Base-by-base conservation (phyloP, 2,797 vertebrate species). In the Gobionotothen gibberifrons region DNA sequence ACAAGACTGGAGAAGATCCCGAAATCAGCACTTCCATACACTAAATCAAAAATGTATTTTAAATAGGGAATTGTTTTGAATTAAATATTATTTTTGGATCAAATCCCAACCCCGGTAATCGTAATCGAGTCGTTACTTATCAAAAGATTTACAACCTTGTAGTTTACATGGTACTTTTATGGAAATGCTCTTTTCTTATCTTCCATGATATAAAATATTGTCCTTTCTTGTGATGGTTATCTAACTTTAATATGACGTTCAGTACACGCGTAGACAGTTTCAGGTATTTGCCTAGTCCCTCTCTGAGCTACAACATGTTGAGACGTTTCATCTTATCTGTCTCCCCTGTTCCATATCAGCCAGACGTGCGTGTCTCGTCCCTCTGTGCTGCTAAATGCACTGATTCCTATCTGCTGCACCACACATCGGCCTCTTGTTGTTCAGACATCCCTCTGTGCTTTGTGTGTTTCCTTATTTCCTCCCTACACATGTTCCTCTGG, bases 241-340 rank as follows among this genome's bases (percentile, higher is more conserved):
- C 32, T 9, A 36, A 12, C 15, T 11, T 48, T 3, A 40, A 52
- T 22, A 22, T 68, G n/a, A 6, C 19, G 44, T 22, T 21, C 29
- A 4, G 42, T 17, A 9, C 6, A 40, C 9, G 55, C 8, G 42
- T 10, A 1, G 2, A 55, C 14, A 53, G 59, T 42, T 40, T 44
- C 5, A 43, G 10, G 19, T 49, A 14, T 44, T 54, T 39, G 12
- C 43, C 67, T 5, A 16, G n/a, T n/a, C 29, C 39, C 9, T 36
- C 54, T 72, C 43, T 60, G 61, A 81, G 56, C 67, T 49, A 17
- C 69, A 74, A 74, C 89, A 72, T 90, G 88, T 87, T 65, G 68
- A 81, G 85, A 81, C 87, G 68, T 70, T 85, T 85, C 17, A 40
- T 68, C 12, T 32, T 87, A 87, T 90, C 87, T 68, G 60, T 70